A percentile compares a stretch with the other conserved stretches of the same genome.
These are phyloP conservation scores for Elgaria multicarinata DNA, from an alignment of 2,113 vertebrate species.

Conservation along the genomic window DNA sequence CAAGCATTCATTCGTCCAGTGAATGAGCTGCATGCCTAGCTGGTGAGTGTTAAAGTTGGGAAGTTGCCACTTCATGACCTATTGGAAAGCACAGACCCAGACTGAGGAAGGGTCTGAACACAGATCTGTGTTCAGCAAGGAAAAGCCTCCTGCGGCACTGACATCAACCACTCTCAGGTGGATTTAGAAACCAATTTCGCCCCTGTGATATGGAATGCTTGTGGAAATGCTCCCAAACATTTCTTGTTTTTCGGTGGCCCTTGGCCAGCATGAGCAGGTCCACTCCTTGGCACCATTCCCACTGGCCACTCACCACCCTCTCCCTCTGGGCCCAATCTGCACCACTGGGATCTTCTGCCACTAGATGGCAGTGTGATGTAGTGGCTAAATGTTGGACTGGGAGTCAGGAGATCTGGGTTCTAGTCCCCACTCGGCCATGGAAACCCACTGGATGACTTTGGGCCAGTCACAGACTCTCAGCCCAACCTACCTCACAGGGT, in stretches of 20 bases:
- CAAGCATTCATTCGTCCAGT: not conserved
- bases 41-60: constrained; percentile 16
- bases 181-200: not conserved
- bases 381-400: no score
- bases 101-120: not conserved
- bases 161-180: not conserved
- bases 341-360: no score
- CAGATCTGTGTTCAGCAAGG: not conserved
- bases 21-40: constrained; percentile 16
- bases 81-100: not conserved
- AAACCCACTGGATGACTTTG: no score
- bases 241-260: not conserved
- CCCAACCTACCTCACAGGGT: no score
- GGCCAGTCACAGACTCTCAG: no score
- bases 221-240: not conserved
- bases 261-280: not conserved
- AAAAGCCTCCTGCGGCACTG: not conserved
- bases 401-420: no score
- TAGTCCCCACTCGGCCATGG: no score
- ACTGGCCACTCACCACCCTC: not conserved
- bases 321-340: not conserved
- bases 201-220: not conserved
- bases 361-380: no score
- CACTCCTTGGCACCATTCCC: not conserved
- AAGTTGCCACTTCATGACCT: constrained; percentile 15